These are phyloP conservation scores for Schmidtea mediterranea DNA, from an alignment of 1,140 invertebrate species.

Conservation along the genomic window DNA sequence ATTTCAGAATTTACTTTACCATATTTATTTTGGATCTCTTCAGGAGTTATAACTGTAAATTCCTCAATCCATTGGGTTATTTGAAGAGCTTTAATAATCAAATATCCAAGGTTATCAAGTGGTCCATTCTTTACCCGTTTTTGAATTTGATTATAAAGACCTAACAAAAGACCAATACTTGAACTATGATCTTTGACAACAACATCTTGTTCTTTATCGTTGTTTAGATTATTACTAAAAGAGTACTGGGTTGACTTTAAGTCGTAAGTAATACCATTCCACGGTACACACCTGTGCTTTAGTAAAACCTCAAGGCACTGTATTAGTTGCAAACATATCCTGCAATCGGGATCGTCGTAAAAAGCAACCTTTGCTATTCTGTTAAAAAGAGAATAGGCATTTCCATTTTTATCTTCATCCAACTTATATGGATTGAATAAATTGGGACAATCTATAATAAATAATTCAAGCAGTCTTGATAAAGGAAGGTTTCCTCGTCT, in stretches of 20 bases:
- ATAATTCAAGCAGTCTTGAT: not conserved
- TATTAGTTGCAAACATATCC: not conserved
- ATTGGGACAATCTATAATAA: not conserved
- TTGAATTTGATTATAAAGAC: not conserved
- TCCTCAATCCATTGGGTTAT: not conserved
- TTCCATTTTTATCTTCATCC: not conserved
- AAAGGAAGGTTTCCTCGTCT: not conserved
- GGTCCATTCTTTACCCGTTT: not conserved
- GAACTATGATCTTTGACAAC: not conserved
- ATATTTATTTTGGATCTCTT: not conserved
- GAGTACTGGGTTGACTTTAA: not conserved
- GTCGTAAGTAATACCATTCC: not conserved
- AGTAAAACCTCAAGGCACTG: not conserved
- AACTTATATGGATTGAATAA: not conserved
- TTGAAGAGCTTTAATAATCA: not conserved
- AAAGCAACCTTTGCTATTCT: not conserved
- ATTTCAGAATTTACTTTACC: too few relatives aligned
- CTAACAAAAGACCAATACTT: not conserved
- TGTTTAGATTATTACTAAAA: too few relatives aligned
- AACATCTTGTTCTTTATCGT: too few relatives aligned
- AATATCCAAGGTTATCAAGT: not conserved
- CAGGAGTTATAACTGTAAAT: not conserved
- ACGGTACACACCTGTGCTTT: not conserved
- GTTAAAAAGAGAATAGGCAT: not conserved
- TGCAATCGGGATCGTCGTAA: not conserved